phyloP scores from a whole-genome alignment of 2,888 invertebrate species.

The Therioaphis trifolii region DNA sequence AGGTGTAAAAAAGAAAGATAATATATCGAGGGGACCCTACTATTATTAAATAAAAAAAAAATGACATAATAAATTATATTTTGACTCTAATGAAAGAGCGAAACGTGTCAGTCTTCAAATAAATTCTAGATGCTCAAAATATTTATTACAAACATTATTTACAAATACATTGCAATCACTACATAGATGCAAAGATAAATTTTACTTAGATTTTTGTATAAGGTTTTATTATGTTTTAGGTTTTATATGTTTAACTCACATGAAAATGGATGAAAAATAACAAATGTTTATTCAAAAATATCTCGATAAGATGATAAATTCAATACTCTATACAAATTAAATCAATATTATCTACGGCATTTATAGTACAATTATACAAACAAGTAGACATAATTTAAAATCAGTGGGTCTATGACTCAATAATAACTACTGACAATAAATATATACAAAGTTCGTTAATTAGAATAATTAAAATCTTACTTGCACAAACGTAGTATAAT shows the following conservation, averaged over 20 bases:
- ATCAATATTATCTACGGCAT: too few species aligned
- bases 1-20: conserved; percentile 53
- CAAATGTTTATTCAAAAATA: too few species aligned
- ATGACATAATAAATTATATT: conserved; percentile 55
- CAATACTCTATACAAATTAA: too few species aligned
- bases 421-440: conserved; percentile 31
- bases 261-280: too few species aligned
- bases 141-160: neutral
- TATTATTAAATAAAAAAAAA: conserved; percentile 21
- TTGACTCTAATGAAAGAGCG: conserved; percentile 37
- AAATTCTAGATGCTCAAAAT: conserved; percentile 8
- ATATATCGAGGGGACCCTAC: conserved; percentile 27
- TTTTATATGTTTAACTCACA: too few species aligned
- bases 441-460: conserved; percentile 12
- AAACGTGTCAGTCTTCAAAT: conserved; percentile 41
- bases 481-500: conserved; percentile 25
- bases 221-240: too few species aligned
- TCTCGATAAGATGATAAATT: too few species aligned
- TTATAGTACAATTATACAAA: neutral
- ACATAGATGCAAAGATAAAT: neutral
- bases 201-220: neutral
- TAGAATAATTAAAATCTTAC: conserved; percentile 48
- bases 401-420: neutral
- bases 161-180: neutral
- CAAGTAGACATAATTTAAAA: conserved; percentile 15